A percentile compares a stretch with the other conserved stretches of the same genome.
These are phyloP conservation scores for Recurvirostra avosetta DNA, from an alignment of 2,113 vertebrate genomes.

Conservation along the genomic window DNA sequence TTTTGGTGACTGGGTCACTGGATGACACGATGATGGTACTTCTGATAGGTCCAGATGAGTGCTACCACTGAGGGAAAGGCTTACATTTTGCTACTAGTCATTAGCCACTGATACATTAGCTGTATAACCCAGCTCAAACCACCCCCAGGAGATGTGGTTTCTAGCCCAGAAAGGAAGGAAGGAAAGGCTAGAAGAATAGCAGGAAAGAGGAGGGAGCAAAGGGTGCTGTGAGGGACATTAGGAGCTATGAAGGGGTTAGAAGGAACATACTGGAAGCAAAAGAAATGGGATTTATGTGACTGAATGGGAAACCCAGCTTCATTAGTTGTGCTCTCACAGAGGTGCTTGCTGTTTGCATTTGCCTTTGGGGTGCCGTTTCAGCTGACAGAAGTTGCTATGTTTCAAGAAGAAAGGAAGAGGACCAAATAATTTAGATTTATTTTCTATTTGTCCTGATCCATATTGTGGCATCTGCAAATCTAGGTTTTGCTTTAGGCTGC, in stretches of 20 bases:
- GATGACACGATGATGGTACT: background rate
- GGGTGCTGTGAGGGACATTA: background rate
- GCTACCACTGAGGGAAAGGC: background rate
- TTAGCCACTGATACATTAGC: background rate
- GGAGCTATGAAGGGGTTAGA: background rate
- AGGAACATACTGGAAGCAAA: background rate
- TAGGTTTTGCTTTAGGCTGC: background rate
- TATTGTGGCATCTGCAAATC: background rate
- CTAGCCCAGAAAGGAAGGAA: background rate
- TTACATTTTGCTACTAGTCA: background rate
- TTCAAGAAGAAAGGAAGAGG: background rate
- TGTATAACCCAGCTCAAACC: background rate
- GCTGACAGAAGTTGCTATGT: background rate
- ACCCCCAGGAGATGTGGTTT: background rate
- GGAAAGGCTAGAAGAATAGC: background rate
- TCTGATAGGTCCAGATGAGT: background rate
- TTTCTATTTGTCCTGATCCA: background rate
- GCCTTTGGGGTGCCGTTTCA: background rate
- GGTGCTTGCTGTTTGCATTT: background rate
- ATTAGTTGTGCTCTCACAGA: background rate
- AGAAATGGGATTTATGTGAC: background rate
- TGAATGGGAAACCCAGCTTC: background rate
- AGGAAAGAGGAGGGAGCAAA: background rate
- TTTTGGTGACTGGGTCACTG: background rate
- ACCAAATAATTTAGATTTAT: background rate